Conservation (phyloP, 1,140 invertebrate genomes). For the Pteromalus puparum region DNA sequence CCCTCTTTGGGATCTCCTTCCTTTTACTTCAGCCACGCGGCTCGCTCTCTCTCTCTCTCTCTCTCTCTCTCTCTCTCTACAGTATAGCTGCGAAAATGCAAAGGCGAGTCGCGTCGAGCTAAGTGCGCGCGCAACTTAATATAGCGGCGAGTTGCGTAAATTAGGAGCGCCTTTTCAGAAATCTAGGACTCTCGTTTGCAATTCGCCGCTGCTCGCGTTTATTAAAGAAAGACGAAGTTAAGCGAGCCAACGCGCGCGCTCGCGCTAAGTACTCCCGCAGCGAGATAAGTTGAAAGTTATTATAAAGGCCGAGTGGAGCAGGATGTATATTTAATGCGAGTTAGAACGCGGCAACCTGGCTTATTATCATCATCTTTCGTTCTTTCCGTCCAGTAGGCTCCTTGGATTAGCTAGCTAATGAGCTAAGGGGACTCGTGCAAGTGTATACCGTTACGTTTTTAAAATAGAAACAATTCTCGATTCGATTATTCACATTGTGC, state of each 20-base stretch:
- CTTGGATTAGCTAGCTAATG: not conserved
- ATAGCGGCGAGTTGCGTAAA: slow-evolving; percentile 20
- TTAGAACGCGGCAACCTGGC: not conserved
- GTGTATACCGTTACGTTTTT: not conserved
- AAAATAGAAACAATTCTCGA: not conserved
- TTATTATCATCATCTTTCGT: slow-evolving; percentile 27
- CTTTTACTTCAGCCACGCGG: not conserved
- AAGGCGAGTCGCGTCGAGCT: not conserved
- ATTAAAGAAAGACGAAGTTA: slow-evolving; percentile 35
- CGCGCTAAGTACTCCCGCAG: slow-evolving; percentile 18
- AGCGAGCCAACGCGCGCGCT: not conserved
- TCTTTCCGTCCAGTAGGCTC: not conserved
- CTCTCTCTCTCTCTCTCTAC: not conserved
- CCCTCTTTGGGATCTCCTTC: not conserved
- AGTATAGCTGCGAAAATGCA: slow-evolving; percentile 11
- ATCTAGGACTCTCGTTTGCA: slow-evolving; percentile 38
- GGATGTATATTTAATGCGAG: slow-evolving; percentile 10
- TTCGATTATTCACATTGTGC: not conserved
- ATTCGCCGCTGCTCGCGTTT: slow-evolving; percentile 12
- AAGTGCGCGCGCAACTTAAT: slow-evolving; percentile 21
- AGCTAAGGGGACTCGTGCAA: not conserved
- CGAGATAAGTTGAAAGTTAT: slow-evolving; percentile 43
- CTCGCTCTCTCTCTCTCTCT: not conserved
- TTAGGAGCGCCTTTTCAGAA: slow-evolving; percentile 12
- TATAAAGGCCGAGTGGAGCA: not conserved